Base-by-base conservation (phyloP, 1,140 invertebrate genomes). In the Microplitis demolitor region DNA sequence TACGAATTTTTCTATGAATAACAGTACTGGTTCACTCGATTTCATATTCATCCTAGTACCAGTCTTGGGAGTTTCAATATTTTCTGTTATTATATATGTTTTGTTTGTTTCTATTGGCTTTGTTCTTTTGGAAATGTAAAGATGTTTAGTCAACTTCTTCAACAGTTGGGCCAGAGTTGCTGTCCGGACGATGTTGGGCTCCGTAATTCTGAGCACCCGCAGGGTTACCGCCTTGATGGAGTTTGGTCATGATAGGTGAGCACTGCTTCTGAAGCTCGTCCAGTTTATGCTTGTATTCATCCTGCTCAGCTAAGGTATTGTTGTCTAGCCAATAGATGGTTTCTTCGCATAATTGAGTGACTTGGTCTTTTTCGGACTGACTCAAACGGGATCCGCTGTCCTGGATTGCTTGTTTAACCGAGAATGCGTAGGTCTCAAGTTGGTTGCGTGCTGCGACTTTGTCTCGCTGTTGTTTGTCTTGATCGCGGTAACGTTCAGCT, bases 371-470 rank as follows among this genome's bases (percentile, higher is more conserved):
- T 64, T 88, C 87, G 3, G 75, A 75, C 9, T 84, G 80, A 0
- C 71, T 64, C 0, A 87, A 63, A 70, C 84, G 84, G 6, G 72
- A 54, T 1, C 83, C 85, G 33, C 77, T 73, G 24, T 87, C 86
- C 66, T 88, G 83, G 2, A 84, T 75, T 0, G 83, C 88, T 83
- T 88, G 87, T 80, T 93, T 92, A 67, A 94, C 89, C 74, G 88
- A 90, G 84, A 92, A 95, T 9, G 90, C 88, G 77, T 95, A 94
- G 72, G 88, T 88, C 84, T 95, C 93, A 3, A 94, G 82, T 66
- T 88, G 85, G 79, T 95, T 94, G 74, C 92, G 91, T 51, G 91
- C 88, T 0, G 85, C 77, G 33, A 94, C 89, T 39, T 90, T 86
- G 39, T 91, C 87, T 9, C 86, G 83, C 76, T 91, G 89, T 62